These are phyloP conservation scores for Sarcoramphus papa DNA, from an alignment of 2,797 vertebrate species.

Conservation along the genomic window DNA sequence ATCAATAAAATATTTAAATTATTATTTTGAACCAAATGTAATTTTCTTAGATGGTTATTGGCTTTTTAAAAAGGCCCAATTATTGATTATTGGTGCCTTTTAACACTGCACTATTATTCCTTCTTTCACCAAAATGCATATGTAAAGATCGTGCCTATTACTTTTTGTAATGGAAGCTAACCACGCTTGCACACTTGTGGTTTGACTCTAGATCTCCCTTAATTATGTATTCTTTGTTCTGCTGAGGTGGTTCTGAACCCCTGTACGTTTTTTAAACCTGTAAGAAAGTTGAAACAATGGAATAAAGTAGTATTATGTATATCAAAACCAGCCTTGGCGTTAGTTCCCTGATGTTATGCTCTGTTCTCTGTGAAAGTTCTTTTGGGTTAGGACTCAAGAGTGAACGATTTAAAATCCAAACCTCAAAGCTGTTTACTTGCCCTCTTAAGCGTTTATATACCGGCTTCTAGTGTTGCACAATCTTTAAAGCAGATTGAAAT, in stretches of 20 bases:
- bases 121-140: slow-evolving; percentile 66
- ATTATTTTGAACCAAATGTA: slow-evolving; percentile 54
- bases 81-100: slow-evolving; percentile 64
- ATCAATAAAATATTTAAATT: slow-evolving; percentile 23
- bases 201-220: slow-evolving; percentile 54
- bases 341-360: slow-evolving; percentile 48
- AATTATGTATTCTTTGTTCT: slow-evolving; percentile 41
- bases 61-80: slow-evolving; percentile 55
- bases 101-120: slow-evolving; percentile 53
- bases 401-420: neutral
- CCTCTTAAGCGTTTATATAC: fast-evolving
- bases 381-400: neutral
- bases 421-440: neutral
- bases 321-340: slow-evolving; percentile 62
- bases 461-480: neutral
- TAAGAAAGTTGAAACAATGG: slow-evolving; percentile 68
- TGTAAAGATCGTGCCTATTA: slow-evolving; percentile 66
- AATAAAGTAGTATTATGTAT: slow-evolving; percentile 72
- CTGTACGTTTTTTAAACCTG: slow-evolving; percentile 67
- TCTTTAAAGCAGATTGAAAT: neutral
- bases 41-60: slow-evolving; percentile 59
- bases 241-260: slow-evolving; percentile 70
- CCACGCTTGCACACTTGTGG: slow-evolving; percentile 49
- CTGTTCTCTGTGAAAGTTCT: neutral
- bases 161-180: slow-evolving; percentile 59